Percentiles rank a stretch among this genome's conserved stretches.
These are phyloP conservation scores for Falco berigora DNA, from an alignment of 2,797 vertebrate species.

Conservation along the genomic window DNA sequence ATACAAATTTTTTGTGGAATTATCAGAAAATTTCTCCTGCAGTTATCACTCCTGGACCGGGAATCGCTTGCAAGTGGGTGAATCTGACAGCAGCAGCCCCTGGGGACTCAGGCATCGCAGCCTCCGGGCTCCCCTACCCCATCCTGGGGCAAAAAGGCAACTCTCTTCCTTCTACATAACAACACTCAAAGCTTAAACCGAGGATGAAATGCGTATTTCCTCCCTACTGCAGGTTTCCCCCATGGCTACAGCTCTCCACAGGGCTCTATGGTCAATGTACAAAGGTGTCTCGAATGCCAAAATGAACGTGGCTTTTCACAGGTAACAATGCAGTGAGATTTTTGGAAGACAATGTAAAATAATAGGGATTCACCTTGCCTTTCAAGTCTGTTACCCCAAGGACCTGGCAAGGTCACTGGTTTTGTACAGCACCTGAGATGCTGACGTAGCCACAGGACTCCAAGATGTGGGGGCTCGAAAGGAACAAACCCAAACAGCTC, in stretches of 20 bases:
- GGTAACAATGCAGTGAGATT: neutral
- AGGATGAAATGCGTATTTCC: neutral
- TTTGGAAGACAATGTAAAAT: neutral
- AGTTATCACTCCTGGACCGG: neutral
- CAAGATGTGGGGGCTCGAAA: neutral
- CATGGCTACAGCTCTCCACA: neutral
- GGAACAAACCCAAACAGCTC: neutral
- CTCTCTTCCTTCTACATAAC: neutral
- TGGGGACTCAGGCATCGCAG: neutral
- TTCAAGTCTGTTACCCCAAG: neutral
- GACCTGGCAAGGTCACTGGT: neutral
- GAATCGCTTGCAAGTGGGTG: fast-evolving
- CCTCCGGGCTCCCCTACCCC: neutral
- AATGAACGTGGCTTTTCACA: neutral
- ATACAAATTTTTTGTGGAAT: neutral
- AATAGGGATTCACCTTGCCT: neutral
- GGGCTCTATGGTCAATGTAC: too few species aligned
- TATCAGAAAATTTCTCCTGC: neutral
- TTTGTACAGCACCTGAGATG: neutral
- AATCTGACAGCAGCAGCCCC: neutral
- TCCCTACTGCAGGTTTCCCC: neutral
- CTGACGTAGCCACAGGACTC: neutral
- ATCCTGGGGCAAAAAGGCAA: neutral
- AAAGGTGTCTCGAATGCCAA: neutral
- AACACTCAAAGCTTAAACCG: fast-evolving